Conservation (phyloP, 2,113 vertebrate species). For the Lophius piscatorius region DNA sequence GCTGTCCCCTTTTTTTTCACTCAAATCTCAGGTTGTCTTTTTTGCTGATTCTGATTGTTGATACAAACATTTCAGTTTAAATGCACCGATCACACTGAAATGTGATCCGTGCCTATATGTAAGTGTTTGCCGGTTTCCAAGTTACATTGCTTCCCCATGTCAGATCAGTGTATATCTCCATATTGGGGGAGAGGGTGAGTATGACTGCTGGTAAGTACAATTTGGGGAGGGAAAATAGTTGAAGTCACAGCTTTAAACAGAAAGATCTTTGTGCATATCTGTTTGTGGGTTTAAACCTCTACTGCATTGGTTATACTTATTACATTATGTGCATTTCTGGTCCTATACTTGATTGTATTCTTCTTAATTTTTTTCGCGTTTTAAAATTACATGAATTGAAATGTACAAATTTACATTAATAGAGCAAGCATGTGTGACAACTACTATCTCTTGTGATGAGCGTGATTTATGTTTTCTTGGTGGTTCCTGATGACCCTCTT, state of each 20-base stretch:
- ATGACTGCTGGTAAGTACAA: constrained; percentile 75
- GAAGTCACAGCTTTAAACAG: constrained; percentile 16
- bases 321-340: background rate
- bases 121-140: constrained; percentile 42
- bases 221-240: constrained; percentile 35
- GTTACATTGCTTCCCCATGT: constrained; percentile 66
- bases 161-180: constrained; percentile 74
- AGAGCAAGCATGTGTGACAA: constrained; percentile 31
- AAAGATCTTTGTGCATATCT: background rate
- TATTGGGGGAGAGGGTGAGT: constrained; percentile 77
- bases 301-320: constrained; percentile 5
- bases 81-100: too few species aligned
- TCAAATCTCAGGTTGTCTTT: constrained; percentile 38
- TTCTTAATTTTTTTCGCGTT: constrained; percentile 2
- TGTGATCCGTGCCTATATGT: too few species aligned
- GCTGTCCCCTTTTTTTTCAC: constrained; percentile 23
- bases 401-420: constrained; percentile 5
- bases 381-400: constrained; percentile 17
- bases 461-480: background rate
- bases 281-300: constrained; percentile 13
- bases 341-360: constrained; percentile 9
- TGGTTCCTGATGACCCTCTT: constrained; percentile 40
- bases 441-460: background rate
- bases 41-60: constrained; percentile 23
- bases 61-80: too few species aligned